phyloP scores from a whole-genome alignment of 2,888 invertebrate species.

The Ceramica pisi region DNA sequence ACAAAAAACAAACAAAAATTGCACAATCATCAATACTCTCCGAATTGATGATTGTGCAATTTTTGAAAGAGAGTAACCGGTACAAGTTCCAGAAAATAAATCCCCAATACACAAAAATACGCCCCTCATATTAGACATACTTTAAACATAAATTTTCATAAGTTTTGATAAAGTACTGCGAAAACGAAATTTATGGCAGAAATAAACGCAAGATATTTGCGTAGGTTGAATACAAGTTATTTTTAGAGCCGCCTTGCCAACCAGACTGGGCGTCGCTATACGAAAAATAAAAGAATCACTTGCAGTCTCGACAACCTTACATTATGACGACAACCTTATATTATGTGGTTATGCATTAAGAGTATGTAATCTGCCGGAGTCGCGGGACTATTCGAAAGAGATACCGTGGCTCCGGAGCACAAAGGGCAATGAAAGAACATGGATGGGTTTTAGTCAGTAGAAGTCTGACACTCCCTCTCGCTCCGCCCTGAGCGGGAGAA shows the following conservation, averaged over 20 bases:
- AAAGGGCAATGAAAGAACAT: too few relatives aligned
- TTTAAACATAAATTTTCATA: constrained; percentile 31
- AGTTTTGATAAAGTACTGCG: constrained; percentile 46
- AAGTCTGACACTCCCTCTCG: too few relatives aligned
- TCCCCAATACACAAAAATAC: background rate
- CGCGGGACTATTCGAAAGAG: too few relatives aligned
- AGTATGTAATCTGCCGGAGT: too few relatives aligned
- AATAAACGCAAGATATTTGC: constrained; percentile 50
- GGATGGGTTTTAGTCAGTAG: too few relatives aligned
- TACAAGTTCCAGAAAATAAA: background rate
- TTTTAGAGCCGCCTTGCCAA: constrained; percentile 43
- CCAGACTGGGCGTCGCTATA: constrained; percentile 56
- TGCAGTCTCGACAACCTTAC: constrained; percentile 13
- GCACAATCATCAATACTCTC: background rate
- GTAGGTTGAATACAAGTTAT: constrained; percentile 55
- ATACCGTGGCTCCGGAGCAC: too few relatives aligned
- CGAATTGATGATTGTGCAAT: too few relatives aligned
- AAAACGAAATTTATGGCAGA: constrained; percentile 44
- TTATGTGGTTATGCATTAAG: background rate
- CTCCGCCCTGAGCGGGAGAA: too few relatives aligned
- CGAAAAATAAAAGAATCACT: constrained; percentile 1
- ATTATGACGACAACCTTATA: constrained; percentile 1
- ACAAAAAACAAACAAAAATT: background rate
- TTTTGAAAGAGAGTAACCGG: background rate
- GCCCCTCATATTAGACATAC: constrained; percentile 20